phyloP scores from a whole-genome alignment of 2,113 vertebrate species.

The Microtus oregoni region DNA sequence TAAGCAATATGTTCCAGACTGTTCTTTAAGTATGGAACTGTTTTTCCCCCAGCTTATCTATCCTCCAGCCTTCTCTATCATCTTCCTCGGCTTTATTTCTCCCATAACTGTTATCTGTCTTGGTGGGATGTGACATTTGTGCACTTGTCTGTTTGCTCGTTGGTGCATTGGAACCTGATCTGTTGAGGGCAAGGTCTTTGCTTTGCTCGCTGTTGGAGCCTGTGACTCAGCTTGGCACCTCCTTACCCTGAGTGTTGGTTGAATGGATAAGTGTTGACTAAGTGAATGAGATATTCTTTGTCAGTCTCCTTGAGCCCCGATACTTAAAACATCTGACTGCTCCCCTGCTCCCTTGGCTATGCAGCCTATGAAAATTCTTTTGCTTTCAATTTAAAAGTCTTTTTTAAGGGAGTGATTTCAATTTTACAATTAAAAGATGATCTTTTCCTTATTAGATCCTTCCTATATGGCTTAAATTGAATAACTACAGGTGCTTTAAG shows the following conservation, averaged over 20 bases:
- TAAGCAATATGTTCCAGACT: too few relatives aligned
- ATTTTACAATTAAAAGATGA: not conserved
- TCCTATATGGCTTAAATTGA: not conserved
- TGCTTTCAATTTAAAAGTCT: not conserved
- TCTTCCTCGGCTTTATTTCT: not conserved
- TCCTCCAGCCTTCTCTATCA: not conserved
- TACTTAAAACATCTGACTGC: not conserved
- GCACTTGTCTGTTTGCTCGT: not conserved
- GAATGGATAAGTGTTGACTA: not conserved
- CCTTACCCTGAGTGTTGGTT: not conserved
- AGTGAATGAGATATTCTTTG: not conserved
- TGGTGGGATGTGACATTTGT: not conserved
- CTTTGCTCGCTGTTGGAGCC: not conserved
- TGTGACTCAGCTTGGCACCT: not conserved
- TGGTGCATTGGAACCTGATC: not conserved
- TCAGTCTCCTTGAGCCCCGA: not conserved
- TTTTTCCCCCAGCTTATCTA: not conserved
- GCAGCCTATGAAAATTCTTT: not conserved
- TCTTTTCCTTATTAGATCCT: not conserved
- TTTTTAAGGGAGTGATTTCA: not conserved
- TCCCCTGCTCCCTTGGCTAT: accelerated
- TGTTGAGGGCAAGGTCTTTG: not conserved
- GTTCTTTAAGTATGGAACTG: not conserved
- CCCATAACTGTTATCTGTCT: not conserved
- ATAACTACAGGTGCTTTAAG: not conserved